Evolutionary conservation across 2,888 invertebrate genomes (phyloP).

Genomic region (Hyalella azteca): DNA sequence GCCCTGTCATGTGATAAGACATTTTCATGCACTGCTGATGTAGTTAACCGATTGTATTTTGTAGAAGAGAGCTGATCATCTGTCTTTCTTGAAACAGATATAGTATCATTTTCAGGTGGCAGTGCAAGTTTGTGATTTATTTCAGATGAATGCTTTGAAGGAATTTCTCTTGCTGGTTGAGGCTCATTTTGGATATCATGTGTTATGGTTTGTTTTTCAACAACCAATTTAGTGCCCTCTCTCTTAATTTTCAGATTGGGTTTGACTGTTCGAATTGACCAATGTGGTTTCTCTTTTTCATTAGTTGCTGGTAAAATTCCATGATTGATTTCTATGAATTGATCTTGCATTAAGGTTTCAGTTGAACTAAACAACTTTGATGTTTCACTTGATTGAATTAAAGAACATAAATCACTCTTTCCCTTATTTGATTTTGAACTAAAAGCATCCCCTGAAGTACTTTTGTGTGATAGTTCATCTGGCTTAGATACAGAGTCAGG

Average conservation of each 20-base stretch:
- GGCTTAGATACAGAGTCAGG: no score
- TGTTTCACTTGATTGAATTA: neutral
- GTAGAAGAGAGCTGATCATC: neutral
- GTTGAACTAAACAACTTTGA: neutral
- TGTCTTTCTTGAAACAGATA: neutral
- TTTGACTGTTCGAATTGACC: neutral
- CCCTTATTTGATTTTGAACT: neutral
- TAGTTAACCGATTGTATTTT: neutral
- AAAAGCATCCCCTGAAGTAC: neutral
- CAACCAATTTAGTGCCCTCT: neutral
- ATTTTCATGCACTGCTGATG: neutral
- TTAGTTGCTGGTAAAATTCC: neutral
- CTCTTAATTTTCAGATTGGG: neutral
- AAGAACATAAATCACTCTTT: neutral
- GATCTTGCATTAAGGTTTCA: no score
- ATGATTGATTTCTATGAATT: neutral
- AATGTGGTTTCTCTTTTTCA: neutral
- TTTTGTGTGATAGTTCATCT: no score
- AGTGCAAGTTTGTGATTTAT: neutral
- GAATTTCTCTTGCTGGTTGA: neutral
- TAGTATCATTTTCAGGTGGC: neutral
- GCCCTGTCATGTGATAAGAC: slow-evolving; percentile 18
- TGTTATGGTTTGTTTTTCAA: neutral
- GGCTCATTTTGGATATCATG: neutral
- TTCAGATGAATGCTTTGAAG: neutral